Evolutionary conservation across 2,113 vertebrate genomes (phyloP).

Genomic region (Cyprinodon variegatus): DNA sequence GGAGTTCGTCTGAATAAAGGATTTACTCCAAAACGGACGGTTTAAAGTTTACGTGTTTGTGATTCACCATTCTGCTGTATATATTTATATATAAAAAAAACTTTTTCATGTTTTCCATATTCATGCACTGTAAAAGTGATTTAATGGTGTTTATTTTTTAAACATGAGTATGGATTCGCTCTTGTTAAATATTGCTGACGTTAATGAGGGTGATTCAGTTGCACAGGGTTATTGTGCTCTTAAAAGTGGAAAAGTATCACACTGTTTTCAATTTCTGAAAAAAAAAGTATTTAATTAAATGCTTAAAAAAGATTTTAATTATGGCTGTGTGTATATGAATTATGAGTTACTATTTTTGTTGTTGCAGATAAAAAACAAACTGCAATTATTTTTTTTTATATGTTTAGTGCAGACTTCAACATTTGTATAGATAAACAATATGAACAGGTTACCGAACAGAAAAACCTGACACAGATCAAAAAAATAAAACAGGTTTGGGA

Average conservation of each 20-base stretch:
- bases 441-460: too few relatives aligned
- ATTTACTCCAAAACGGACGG: background rate
- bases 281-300: slow-evolving; percentile 56
- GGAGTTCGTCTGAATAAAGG: background rate
- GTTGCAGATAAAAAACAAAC: slow-evolving; percentile 5
- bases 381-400: background rate
- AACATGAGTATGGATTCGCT: slow-evolving; percentile 16
- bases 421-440: background rate
- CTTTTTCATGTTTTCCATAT: slow-evolving; percentile 38
- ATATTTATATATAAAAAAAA: slow-evolving; percentile 49
- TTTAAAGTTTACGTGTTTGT: slow-evolving; percentile 21
- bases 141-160: slow-evolving; percentile 35
- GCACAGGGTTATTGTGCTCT: slow-evolving; percentile 39
- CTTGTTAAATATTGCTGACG: slow-evolving; percentile 34
- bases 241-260: slow-evolving; percentile 55
- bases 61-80: slow-evolving; percentile 39
- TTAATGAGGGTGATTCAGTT: slow-evolving; percentile 32
- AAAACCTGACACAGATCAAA: background rate
- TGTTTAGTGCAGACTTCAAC: slow-evolving; percentile 5
- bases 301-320: slow-evolving; percentile 21
- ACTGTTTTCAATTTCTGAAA: slow-evolving; percentile 54
- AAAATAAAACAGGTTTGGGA: background rate
- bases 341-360: background rate
- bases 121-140: slow-evolving; percentile 32
- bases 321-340: slow-evolving; percentile 25